Percentiles rank a stretch among this genome's conserved stretches.
phyloP scores from a whole-genome alignment of 1,140 invertebrate genomes.

The Samia ricini region DNA sequence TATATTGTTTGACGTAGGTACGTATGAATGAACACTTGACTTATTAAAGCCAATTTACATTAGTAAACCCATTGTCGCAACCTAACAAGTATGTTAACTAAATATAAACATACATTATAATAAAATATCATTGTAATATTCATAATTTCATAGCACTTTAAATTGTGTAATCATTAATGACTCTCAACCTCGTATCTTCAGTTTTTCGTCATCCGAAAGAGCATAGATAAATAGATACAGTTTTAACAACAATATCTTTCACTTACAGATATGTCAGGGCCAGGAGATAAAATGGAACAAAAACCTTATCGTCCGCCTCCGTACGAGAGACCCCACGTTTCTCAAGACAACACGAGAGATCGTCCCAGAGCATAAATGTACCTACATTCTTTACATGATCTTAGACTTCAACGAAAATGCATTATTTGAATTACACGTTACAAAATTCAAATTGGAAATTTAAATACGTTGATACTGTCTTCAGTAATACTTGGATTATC shows the following conservation, averaged over 20 bases:
- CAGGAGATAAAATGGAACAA: constrained; percentile 30
- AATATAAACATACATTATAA: too few relatives aligned
- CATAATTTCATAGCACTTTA: too few relatives aligned
- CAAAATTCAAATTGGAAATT: too few relatives aligned
- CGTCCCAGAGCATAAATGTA: constrained; percentile 21
- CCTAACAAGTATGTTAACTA: too few relatives aligned
- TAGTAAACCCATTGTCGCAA: too few relatives aligned
- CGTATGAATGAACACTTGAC: too few relatives aligned
- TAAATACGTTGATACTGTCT: neutral
- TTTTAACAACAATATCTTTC: neutral
- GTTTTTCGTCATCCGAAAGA: neutral
- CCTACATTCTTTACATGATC: neutral
- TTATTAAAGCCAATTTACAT: too few relatives aligned
- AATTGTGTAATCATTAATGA: neutral
- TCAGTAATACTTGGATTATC: neutral
- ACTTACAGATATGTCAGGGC: constrained; percentile 39
- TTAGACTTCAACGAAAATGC: neutral
- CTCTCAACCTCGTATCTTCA: neutral
- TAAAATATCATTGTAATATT: too few relatives aligned
- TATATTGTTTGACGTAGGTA: too few relatives aligned
- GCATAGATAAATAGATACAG: neutral
- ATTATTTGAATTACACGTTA: neutral
- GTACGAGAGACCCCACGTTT: constrained; percentile 36
- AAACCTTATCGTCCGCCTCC: constrained; percentile 38
- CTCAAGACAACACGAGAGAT: constrained; percentile 28